Percentiles rank a stretch among this genome's conserved stretches.
Evolutionary conservation across 2,113 vertebrate species (phyloP).

Genomic region (Mirounga angustirostris): DNA sequence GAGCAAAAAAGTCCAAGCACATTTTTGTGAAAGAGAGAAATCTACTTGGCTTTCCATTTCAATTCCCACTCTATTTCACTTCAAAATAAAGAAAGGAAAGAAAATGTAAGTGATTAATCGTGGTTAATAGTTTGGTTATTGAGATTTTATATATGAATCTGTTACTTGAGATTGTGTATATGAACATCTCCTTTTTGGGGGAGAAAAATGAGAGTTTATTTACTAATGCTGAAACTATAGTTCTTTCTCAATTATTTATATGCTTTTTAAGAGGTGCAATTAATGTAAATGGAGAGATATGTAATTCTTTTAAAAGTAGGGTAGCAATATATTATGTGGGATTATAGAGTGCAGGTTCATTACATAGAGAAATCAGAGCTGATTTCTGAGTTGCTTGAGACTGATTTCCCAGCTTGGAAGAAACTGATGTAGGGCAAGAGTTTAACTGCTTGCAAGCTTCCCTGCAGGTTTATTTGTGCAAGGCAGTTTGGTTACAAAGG

Average conservation of each 20-base stretch:
- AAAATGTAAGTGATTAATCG: not conserved
- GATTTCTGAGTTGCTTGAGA: not conserved
- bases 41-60: not conserved
- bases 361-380: not conserved
- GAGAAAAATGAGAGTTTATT: not conserved
- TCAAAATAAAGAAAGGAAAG: not conserved
- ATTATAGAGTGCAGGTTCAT: not conserved
- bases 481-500: constrained; percentile 14
- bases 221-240: not conserved
- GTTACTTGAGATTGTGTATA: not conserved
- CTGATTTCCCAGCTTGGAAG: not conserved
- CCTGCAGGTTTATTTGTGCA: not conserved
- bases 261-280: not conserved
- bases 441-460: not conserved
- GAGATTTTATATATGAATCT: not conserved
- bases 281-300: not conserved
- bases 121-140: not conserved
- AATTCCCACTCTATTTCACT: rapidly evolving
- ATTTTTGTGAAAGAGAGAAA: not conserved
- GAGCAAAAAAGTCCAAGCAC: not conserved
- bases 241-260: not conserved
- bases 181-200: not conserved
- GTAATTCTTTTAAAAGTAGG: not conserved
- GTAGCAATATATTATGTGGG: not conserved
- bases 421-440: not conserved